These are phyloP conservation scores for Cavia porcellus DNA, from an alignment of 2,113 vertebrate genomes.

Conservation along the genomic window DNA sequence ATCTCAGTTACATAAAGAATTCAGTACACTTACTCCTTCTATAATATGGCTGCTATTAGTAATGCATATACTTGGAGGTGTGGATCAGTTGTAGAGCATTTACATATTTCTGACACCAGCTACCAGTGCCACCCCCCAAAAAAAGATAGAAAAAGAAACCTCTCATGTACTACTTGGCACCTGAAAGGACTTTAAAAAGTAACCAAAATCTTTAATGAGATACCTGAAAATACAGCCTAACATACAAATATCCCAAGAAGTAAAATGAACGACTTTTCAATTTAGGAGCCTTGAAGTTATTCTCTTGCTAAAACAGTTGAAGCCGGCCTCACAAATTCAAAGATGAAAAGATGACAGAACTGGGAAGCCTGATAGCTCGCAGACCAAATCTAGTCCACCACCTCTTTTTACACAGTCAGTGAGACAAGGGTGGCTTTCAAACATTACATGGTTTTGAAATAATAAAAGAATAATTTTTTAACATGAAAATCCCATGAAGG, in stretches of 20 bases:
- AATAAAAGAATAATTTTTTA: neutral
- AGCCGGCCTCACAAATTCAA: neutral
- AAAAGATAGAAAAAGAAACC: neutral
- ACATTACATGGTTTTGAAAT: neutral
- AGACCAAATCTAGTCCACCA: neutral
- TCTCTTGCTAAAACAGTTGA: neutral
- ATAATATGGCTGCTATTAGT: neutral
- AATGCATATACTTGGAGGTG: neutral
- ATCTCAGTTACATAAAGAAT: neutral
- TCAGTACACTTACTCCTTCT: slow-evolving; percentile 14
- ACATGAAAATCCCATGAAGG: neutral
- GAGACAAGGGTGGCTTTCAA: neutral
- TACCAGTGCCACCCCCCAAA: neutral
- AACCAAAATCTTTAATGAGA: neutral
- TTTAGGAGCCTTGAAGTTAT: neutral
- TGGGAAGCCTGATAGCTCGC: neutral
- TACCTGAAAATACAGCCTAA: neutral
- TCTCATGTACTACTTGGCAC: neutral
- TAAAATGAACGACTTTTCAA: neutral
- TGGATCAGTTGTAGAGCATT: neutral
- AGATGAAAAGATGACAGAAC: neutral
- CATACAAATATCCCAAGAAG: neutral
- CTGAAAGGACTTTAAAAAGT: slow-evolving; percentile 5
- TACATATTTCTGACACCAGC: neutral
- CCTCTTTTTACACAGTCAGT: neutral